These are phyloP conservation scores for Thalassoma bifasciatum DNA, from an alignment of 2,113 vertebrate genomes.

Conservation along the genomic window DNA sequence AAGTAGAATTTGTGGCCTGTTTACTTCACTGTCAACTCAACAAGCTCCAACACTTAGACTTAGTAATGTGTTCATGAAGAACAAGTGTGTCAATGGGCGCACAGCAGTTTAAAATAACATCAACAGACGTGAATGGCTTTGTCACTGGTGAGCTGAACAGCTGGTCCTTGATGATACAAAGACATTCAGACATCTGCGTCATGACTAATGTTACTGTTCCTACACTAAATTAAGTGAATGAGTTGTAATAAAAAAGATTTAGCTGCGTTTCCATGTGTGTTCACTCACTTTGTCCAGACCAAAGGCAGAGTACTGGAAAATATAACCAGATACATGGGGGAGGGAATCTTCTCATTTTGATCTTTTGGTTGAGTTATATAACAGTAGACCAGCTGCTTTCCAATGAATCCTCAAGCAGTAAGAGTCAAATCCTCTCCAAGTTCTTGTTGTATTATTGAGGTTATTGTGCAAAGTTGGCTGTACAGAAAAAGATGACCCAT, in stretches of 20 bases:
- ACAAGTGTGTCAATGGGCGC: conserved; percentile 25
- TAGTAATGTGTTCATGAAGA: conserved; percentile 16
- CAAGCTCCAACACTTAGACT: conserved; percentile 20
- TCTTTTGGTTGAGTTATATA: conserved; percentile 37
- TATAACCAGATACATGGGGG: conserved; percentile 36
- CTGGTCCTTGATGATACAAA: conserved; percentile 26
- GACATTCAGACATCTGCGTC: conserved; percentile 26
- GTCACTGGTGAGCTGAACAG: conserved; percentile 33
- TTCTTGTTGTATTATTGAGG: conserved; percentile 48
- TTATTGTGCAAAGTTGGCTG: conserved; percentile 49
- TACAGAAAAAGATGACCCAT: conserved; percentile 54
- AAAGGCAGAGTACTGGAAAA: conserved; percentile 16
- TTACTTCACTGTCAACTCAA: conserved; percentile 1
- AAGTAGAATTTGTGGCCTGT: background rate
- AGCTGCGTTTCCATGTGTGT: background rate
- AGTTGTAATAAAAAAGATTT: conserved; percentile 20
- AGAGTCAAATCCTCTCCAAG: conserved; percentile 29
- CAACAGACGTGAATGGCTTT: conserved; percentile 1
- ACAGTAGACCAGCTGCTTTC: conserved; percentile 27
- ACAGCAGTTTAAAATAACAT: conserved; percentile 24
- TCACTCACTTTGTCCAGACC: background rate
- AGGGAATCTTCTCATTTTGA: conserved; percentile 19
- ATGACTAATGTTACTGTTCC: conserved; percentile 3
- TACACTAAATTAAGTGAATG: conserved; percentile 21
- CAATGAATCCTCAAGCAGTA: conserved; percentile 25